Base-by-base conservation (phyloP, 2,888 invertebrate genomes). In the Pyrocoelia pectoralis region DNA sequence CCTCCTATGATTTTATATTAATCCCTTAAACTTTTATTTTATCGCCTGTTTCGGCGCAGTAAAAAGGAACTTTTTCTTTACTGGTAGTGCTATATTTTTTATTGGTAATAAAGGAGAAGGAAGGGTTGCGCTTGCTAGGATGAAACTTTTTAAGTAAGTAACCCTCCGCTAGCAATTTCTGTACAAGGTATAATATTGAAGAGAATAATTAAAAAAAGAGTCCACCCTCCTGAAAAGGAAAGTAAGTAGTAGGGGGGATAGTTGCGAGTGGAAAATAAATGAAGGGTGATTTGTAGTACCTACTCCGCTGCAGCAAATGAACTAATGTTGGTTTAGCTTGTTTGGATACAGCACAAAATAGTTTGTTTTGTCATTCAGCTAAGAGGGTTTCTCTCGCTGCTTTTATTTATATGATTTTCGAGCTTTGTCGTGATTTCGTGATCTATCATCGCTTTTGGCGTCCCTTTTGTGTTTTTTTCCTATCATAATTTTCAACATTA, bases 241-340 rank as follows among this genome's bases (percentile, higher is more conserved):
- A 29, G 56, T 65, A 65, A 58, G 67, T 69, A 53, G 28, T 55
- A 56, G 49, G 52, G 61, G 61, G 60, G 29, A 57, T 59, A 64
- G 59, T 57, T 57, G 56, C 65, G 65, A 65, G 60, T 48, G 46
- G 65, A 66, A 66, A 70, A 69, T 68, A 70, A 70, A 70, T 69
- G 67, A 68, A 65, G 69, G 69, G 69, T 69, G 70, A 70, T 70
- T 70, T 70, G 70, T 70, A 69, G 66, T 65, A 62, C 60, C 65
- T 57, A 62, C 66, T 61, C 61, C 56, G 56, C 24, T 24, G 24
- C 33, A 59, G 60, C 55, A 58, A 61, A 64, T 61, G 66, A 57
- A 61, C 66, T 63, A 60, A 63, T 60, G 63, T 64, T 64, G 58
- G 65, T 59, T 65, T 54, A 48, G 57, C 65, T 65, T 65, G 67